Evolutionary conservation across 2,888 invertebrate genomes (phyloP).

Genomic region (Andrena flavipes): DNA sequence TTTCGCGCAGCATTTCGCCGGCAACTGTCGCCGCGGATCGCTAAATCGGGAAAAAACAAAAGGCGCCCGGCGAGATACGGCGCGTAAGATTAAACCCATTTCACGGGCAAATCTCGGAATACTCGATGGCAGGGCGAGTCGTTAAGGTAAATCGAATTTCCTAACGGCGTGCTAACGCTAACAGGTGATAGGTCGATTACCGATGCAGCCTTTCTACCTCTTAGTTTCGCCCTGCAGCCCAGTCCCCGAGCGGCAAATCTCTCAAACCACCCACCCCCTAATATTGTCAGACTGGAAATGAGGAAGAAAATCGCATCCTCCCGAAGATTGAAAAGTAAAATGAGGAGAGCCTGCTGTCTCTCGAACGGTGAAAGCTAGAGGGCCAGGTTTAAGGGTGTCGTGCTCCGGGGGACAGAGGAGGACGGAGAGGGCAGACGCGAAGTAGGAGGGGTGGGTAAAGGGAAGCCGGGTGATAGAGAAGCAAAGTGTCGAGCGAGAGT

Average conservation of each 20-base stretch:
- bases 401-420: neutral
- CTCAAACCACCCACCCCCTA: conserved; percentile 49
- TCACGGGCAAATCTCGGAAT: conserved; percentile 24
- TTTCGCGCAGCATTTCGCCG: neutral
- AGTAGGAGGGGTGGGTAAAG: conserved; percentile 4
- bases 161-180: conserved; percentile 60
- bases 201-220: conserved; percentile 50
- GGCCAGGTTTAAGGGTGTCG: conserved; percentile 57
- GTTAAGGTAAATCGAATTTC: conserved; percentile 67
- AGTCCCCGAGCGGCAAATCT: conserved; percentile 21
- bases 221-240: conserved; percentile 7
- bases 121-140: conserved; percentile 21
- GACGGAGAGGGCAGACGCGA: neutral
- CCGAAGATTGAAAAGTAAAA: conserved; percentile 82
- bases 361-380: conserved; percentile 62
- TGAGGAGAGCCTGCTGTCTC: conserved; percentile 71
- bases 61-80: neutral
- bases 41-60: neutral
- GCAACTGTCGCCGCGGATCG: neutral
- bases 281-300: conserved; percentile 80
- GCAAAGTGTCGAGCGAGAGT: conserved; percentile 35
- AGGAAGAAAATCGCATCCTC: conserved; percentile 81
- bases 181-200: conserved; percentile 67
- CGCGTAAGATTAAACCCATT: conserved; percentile 17
- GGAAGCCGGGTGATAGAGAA: conserved; percentile 14